Conservation (phyloP, 2,797 vertebrate species). For the Pipistrellus pygmaeus region DNA sequence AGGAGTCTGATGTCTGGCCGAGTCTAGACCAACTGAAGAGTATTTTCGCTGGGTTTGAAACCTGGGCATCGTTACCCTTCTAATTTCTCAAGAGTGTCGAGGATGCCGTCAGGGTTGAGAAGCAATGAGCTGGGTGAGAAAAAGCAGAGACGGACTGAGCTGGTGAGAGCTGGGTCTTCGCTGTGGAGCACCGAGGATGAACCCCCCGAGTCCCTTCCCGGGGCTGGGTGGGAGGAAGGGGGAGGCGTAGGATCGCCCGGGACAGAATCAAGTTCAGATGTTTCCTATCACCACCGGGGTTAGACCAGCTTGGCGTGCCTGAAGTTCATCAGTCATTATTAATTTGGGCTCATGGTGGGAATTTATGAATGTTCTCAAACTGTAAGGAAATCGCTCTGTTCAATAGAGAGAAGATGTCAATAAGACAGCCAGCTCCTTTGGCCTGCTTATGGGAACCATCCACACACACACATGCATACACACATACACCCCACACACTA, state of each 20-base stretch:
- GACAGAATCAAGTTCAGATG: not conserved
- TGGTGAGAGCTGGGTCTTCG: not conserved
- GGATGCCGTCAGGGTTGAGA: not conserved
- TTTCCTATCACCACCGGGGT: not conserved
- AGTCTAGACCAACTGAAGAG: not conserved
- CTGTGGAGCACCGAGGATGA: not conserved
- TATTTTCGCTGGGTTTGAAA: not conserved
- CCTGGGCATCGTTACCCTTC: not conserved
- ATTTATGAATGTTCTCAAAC: slow-evolving; percentile 36
- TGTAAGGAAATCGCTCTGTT: slow-evolving; percentile 46
- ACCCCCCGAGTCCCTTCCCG: not conserved
- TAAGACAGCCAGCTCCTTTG: not conserved
- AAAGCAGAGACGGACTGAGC: not conserved
- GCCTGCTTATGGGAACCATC: not conserved
- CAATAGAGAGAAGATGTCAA: not conserved
- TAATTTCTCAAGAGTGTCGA: not conserved
- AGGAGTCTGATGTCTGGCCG: not conserved
- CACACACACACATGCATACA: not conserved
- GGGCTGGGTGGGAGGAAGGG: not conserved
- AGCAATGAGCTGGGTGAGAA: not conserved
- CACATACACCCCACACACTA: too few species aligned
- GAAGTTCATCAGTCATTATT: not conserved
- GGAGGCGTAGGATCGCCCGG: not conserved
- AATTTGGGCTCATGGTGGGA: slow-evolving; percentile 37
- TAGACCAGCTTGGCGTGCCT: not conserved